Conservation (phyloP, 2,888 invertebrate species). For the Dicyrtoma fusca region DNA sequence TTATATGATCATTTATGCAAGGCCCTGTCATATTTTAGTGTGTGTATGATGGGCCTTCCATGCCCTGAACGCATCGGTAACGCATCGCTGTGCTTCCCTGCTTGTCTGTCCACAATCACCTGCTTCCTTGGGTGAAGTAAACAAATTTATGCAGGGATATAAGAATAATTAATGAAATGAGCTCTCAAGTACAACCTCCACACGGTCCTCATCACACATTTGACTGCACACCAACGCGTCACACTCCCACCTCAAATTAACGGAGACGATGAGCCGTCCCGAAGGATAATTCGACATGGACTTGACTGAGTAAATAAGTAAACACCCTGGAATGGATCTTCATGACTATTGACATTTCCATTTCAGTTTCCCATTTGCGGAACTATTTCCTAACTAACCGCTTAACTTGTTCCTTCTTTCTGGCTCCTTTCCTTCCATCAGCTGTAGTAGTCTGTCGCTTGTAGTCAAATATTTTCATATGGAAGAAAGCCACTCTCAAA, state of each 20-base stretch:
- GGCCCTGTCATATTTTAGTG: no score
- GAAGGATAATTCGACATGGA: conserved; percentile 30
- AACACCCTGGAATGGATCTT: conserved; percentile 31
- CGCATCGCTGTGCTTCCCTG: no score
- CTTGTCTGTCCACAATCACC: no score
- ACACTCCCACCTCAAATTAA: conserved; percentile 25
- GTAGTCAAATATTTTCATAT: neutral
- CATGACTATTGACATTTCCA: conserved; percentile 28
- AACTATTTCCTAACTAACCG: neutral
- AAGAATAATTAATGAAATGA: conserved; percentile 5
- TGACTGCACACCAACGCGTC: neutral
- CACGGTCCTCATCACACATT: neutral
- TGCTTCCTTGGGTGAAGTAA: neutral
- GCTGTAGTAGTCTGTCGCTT: neutral
- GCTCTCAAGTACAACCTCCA: neutral
- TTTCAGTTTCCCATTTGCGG: conserved; percentile 14
- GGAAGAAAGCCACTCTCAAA: neutral
- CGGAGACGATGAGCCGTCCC: neutral
- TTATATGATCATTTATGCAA: no score
- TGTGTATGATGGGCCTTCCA: no score
- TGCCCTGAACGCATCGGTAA: no score
- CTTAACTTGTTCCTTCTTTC: neutral
- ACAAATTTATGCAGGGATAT: conserved; percentile 1
- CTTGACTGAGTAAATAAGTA: conserved; percentile 36
- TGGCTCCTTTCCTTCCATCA: neutral